These are phyloP conservation scores for Cryptus armator DNA, from an alignment of 2,888 invertebrate species.

Conservation along the genomic window DNA sequence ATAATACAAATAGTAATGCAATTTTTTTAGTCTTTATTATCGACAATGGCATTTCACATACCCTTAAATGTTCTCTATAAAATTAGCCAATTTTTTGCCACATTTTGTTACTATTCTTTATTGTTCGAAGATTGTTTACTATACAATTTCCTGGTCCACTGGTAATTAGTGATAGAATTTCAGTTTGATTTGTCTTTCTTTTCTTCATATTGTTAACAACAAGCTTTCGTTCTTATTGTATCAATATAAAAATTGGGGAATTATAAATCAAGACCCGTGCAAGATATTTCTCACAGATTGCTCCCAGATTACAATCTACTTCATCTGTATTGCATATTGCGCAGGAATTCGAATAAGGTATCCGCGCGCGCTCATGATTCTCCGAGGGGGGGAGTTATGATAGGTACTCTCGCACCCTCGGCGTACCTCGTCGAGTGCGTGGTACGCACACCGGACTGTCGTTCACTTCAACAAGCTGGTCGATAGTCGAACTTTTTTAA, in stretches of 20 bases:
- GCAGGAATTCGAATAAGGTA: not conserved
- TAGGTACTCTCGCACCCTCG: slow-evolving; percentile 9
- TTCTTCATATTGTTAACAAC: not conserved
- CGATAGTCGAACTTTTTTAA: slow-evolving; percentile 47
- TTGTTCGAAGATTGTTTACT: too few species aligned
- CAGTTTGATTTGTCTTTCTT: not conserved
- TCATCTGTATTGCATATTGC: not conserved
- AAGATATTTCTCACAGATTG: slow-evolving; percentile 10
- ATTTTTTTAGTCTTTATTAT: too few species aligned
- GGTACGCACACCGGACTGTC: slow-evolving; percentile 12
- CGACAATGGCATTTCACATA: too few species aligned
- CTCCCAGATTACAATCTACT: slow-evolving; percentile 1
- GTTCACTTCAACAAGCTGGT: slow-evolving; percentile 12
- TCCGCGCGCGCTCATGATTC: not conserved
- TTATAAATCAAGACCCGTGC: not conserved
- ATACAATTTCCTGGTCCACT: not conserved
- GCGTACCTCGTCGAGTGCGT: not conserved
- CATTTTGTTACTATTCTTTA: too few species aligned
- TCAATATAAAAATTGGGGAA: not conserved
- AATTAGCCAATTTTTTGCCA: too few species aligned
- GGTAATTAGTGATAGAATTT: not conserved
- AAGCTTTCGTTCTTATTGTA: not conserved
- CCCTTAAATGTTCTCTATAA: too few species aligned
- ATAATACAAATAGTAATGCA: too few species aligned
- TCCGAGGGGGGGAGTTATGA: slow-evolving; percentile 1